Percentiles rank a stretch among this genome's conserved stretches.
These are phyloP conservation scores for Chaetophractus vellerosus DNA, from an alignment of 2,797 vertebrate genomes.

Conservation along the genomic window DNA sequence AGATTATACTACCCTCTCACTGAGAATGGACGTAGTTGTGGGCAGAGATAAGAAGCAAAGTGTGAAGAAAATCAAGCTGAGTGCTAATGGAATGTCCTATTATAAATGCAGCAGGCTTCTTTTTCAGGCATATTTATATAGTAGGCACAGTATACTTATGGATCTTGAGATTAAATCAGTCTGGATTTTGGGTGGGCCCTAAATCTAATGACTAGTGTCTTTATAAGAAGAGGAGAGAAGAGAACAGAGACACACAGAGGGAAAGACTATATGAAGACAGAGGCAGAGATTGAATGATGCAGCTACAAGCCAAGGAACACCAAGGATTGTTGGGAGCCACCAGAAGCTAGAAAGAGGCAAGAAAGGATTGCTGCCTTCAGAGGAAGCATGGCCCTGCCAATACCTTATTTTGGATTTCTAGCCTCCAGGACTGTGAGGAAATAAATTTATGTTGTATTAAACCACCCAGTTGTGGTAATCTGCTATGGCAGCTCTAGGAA, in stretches of 20 bases:
- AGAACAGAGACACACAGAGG: background rate
- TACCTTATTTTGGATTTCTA: background rate
- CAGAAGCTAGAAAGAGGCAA: background rate
- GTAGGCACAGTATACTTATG: background rate
- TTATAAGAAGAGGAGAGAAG: too few species aligned
- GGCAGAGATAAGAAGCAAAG: slow-evolving; percentile 39
- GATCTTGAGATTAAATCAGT: too few species aligned
- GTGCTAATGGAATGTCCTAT: background rate
- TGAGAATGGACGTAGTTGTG: slow-evolving; percentile 13
- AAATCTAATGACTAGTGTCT: background rate
- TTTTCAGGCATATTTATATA: background rate
- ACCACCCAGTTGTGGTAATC: background rate
- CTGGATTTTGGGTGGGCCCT: background rate
- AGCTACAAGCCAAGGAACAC: background rate
- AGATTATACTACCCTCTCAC: slow-evolving; percentile 42
- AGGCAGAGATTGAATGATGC: background rate
- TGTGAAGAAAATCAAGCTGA: slow-evolving; percentile 8
- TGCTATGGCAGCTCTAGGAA: too few species aligned
- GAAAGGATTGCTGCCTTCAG: background rate
- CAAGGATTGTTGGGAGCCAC: background rate
- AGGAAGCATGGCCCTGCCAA: background rate
- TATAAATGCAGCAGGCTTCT: background rate
- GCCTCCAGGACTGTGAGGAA: background rate
- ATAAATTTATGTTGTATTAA: background rate
- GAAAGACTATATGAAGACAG: background rate